phyloP scores from a whole-genome alignment of 2,113 vertebrate genomes.

The Felis chaus region DNA sequence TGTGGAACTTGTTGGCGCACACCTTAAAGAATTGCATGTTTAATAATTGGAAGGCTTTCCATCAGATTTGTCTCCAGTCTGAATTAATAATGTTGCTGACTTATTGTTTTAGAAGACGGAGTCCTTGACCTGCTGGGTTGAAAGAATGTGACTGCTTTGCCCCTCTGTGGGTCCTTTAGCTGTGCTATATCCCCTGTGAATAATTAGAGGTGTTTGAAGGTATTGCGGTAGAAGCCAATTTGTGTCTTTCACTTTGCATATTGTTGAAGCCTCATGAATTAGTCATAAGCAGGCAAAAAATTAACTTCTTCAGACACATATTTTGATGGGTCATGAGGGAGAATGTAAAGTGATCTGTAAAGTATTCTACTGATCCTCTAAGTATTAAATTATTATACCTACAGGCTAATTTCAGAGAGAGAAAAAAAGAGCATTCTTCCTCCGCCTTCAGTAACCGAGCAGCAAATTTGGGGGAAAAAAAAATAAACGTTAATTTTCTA shows the following conservation, averaged over 20 bases:
- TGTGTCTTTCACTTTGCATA: slow-evolving; percentile 91
- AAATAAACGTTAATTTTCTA: slow-evolving; percentile 67
- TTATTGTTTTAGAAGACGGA: slow-evolving; percentile 87
- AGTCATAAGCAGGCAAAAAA: slow-evolving; percentile 88
- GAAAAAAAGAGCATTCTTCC: slow-evolving; percentile 38
- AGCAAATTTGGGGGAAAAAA: slow-evolving; percentile 63
- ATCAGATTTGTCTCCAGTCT: slow-evolving; percentile 84
- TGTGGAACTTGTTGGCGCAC: slow-evolving; percentile 84
- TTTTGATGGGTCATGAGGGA: slow-evolving; percentile 90
- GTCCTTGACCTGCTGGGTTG: slow-evolving; percentile 89
- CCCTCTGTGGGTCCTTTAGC: slow-evolving; percentile 87
- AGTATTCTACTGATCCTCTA: slow-evolving; percentile 90
- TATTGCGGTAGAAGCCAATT: slow-evolving; percentile 89
- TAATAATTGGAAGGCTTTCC: slow-evolving; percentile 87
- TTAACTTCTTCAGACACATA: slow-evolving; percentile 89
- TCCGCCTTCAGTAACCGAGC: slow-evolving; percentile 66
- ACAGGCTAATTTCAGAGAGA: slow-evolving; percentile 84
- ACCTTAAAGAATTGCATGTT: slow-evolving; percentile 86
- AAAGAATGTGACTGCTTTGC: slow-evolving; percentile 87
- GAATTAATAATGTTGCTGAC: slow-evolving; percentile 89
- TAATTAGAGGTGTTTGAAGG: slow-evolving; percentile 91
- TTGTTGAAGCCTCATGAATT: slow-evolving; percentile 90
- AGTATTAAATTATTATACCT: slow-evolving; percentile 89
- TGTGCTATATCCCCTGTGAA: slow-evolving; percentile 86
- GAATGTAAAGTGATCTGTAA: slow-evolving; percentile 90